Percentiles rank a stretch among this genome's conserved stretches.
Evolutionary conservation across 2,113 vertebrate genomes (phyloP).

Genomic region (Ibidorhyncha struthersii): DNA sequence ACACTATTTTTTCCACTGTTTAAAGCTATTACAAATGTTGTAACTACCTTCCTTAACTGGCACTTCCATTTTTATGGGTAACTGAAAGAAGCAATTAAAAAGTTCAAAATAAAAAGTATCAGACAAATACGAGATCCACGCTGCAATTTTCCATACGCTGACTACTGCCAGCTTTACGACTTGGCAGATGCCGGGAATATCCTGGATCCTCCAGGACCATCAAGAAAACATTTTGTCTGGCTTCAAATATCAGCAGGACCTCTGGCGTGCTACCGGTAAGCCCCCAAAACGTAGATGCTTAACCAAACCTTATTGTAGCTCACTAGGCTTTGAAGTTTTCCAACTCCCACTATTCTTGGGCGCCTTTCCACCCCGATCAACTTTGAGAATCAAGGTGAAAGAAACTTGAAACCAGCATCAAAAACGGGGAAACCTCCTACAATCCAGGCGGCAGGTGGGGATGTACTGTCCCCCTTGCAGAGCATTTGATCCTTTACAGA

Average conservation of each 20-base stretch:
- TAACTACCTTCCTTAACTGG: background rate
- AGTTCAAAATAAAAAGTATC: constrained; percentile 2
- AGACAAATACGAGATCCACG: background rate
- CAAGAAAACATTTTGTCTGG: background rate
- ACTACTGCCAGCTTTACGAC: background rate
- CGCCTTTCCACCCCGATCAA: background rate
- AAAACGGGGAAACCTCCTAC: background rate
- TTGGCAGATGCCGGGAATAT: background rate
- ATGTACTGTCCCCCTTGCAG: background rate
- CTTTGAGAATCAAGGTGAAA: background rate
- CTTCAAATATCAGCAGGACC: background rate
- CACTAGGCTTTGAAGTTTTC: background rate
- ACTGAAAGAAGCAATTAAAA: constrained; percentile 19
- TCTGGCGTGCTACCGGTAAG: background rate
- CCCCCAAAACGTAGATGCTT: background rate
- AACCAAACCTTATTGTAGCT: background rate
- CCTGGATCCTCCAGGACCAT: background rate
- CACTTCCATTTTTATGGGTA: constrained; percentile 4
- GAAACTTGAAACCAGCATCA: background rate
- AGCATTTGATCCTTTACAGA: background rate
- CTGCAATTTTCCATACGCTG: background rate
- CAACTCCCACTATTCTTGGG: background rate
- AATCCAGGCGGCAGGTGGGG: background rate
- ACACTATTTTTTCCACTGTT: background rate
- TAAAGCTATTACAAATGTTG: background rate